Evolutionary conservation across 2,888 invertebrate genomes (phyloP), one percentile per base, ranked within the genome.

Genomic region (Electrophaes corylata): DNA sequence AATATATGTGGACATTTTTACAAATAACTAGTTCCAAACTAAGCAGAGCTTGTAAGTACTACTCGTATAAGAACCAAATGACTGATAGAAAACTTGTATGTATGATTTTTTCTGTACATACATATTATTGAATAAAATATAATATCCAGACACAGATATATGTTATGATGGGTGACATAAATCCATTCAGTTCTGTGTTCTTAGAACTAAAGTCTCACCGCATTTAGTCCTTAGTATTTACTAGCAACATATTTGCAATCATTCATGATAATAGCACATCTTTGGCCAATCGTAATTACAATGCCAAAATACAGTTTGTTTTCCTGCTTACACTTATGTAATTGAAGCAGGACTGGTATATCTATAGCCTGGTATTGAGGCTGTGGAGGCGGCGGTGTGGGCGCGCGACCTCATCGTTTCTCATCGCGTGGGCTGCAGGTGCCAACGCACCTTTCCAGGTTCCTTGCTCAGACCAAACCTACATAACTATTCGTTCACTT

Each of bases 401-500:
- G 88, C 73, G 82, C 70, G 65, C 80, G 88, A 83, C 85, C 88
- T 86, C 84, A 77, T 73, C 45, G 63, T 65, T 57, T 64, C 49
- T 40, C 40, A 19, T 19, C 65, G 88, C 86, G 88, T 88, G 88
- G 89, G 89, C 66, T 70, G 85, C 86, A 88, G 88, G 89, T 89
- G 88, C 86, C 86, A 84, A 87, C 86, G 86, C 83, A 84, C 89
- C 86, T 86, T 81, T 84, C 84, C 83, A 84, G 83, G 83, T 81
- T 79, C 75, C 79, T 49, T 49, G 40, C 31, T 18, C 19, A 49
- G 16, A 10, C 19, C 19, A 12, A 19, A 18, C 40, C 48, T 41
- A 14, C 43, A n/a, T 14, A n/a, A 40, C 40, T 40, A 2, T 18
- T 41, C 2, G 23, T 6, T 16, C 18, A 31, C 8, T 3, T 4